Evolutionary conservation across 2,888 invertebrate genomes (phyloP).

Genomic region (Thera britannica): DNA sequence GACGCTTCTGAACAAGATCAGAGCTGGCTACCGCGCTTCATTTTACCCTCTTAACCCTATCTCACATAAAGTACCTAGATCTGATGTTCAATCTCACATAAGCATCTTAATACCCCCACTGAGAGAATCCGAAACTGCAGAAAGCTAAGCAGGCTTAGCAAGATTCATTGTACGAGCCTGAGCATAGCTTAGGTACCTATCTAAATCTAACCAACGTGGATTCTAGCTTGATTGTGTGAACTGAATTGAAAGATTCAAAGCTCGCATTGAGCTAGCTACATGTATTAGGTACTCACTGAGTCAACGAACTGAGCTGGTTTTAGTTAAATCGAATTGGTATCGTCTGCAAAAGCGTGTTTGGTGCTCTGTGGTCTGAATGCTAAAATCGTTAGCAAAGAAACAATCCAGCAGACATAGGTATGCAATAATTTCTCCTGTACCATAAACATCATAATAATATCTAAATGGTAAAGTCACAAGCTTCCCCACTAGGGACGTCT

Average conservation of each 20-base stretch:
- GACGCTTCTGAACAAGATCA: slow-evolving; percentile 4
- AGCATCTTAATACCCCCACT: neutral
- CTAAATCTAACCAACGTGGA: neutral
- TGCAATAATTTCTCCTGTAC: no score
- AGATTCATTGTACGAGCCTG: neutral
- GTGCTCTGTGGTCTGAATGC: no score
- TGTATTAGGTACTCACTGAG: neutral
- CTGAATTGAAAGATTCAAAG: neutral
- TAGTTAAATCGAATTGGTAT: no score
- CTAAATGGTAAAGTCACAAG: neutral
- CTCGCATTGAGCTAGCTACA: neutral
- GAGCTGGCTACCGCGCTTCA: neutral
- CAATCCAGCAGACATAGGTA: no score
- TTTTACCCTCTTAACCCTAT: neutral
- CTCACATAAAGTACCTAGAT: neutral
- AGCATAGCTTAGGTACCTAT: neutral
- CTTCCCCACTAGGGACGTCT: neutral
- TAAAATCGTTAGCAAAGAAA: no score
- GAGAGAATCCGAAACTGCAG: neutral
- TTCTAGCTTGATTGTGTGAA: slow-evolving; percentile 10
- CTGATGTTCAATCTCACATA: neutral
- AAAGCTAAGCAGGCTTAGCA: neutral
- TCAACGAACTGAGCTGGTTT: neutral
- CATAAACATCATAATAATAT: no score
- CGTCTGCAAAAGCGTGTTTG: no score